Evolutionary conservation across 2,888 invertebrate species (phyloP), one percentile per base, ranked within the genome.

Genomic region (Meandrusa payeni): DNA sequence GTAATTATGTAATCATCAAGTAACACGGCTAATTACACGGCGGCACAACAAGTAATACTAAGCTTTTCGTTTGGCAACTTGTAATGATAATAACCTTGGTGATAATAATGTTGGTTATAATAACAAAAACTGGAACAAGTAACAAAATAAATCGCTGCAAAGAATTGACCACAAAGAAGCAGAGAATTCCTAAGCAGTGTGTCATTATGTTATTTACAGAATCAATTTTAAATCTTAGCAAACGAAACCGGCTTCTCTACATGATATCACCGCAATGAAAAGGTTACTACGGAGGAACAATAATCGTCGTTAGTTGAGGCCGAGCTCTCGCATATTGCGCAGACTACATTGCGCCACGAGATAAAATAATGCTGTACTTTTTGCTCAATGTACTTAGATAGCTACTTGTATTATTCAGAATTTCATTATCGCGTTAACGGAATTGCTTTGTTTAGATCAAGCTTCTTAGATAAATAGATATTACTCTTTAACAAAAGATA

Each of bases 241-340:
- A 26, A 23, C 29, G 32, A 43, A 49, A 49, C 46, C 48, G 36
- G 48, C 41, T 48, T 43, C 15, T 36, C 28, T 31, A 24, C 24
- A 46, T 49, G 48, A 49, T 46, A 43, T 49, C 48, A 49, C 38
- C 43, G 22, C 26, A 31, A 37, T 23, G 43, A 40, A 46, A 46
- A 41, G 41, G 45, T 43, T 29, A 45, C 38, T 27, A 26, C 28
- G 41, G 32, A 39, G 39, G 27, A 41, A 39, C 29, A 41, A 34
- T 38, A 40, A 39, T 23, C 27, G 5, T 38, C 33, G 22, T 29
- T 31, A 39, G 27, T 45, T 24, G 19, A 29, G 31, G 19, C 19
- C 17, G 28, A 23, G 29, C 31, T 31, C 37, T 41, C 17, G 7
- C 2, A 22, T n/a, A 31, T 32, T 32, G 40, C 31, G 24, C 11